A percentile compares a stretch with the other conserved stretches of the same genome.
Conservation (phyloP, 2,888 invertebrate genomes). For the Furcula furcula region DNA sequence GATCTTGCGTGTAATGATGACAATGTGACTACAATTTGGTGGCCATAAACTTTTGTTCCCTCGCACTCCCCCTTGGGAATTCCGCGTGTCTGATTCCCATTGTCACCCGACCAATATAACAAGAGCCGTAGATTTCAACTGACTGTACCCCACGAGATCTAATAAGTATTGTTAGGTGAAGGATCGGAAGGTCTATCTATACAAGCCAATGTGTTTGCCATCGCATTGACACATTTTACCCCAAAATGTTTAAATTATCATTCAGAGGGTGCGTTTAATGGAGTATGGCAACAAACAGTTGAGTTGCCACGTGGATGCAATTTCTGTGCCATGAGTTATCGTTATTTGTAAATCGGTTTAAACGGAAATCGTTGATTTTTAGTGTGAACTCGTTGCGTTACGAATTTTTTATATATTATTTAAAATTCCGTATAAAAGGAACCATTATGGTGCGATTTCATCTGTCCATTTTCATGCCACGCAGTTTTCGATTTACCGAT, state of each 20-base stretch:
- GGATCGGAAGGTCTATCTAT: conserved; percentile 29
- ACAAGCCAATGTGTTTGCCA: conserved; percentile 34
- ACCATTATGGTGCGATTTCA: no score
- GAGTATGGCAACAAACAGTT: conserved; percentile 51
- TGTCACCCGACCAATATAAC: conserved; percentile 35
- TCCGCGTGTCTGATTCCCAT: conserved; percentile 47
- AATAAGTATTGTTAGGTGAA: not conserved
- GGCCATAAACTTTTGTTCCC: conserved; percentile 36
- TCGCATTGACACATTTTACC: conserved; percentile 53
- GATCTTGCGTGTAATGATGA: conserved; percentile 10
- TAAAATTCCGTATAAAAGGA: no score
- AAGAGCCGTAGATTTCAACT: conserved; percentile 20
- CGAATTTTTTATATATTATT: no score
- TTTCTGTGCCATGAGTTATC: conserved; percentile 39
- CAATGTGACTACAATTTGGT: conserved; percentile 28
- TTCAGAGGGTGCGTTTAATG: conserved; percentile 53
- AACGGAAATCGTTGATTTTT: conserved; percentile 6
- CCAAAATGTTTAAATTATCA: conserved; percentile 46
- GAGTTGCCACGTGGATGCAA: conserved; percentile 52
- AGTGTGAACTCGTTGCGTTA: no score
- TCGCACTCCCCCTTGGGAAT: conserved; percentile 41
- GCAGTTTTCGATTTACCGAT: no score
- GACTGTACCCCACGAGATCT: not conserved
- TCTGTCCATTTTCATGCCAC: no score
- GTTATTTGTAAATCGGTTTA: conserved; percentile 15